Evolutionary conservation across 2,113 vertebrate genomes (phyloP), one percentile per base, ranked within the genome.

Genomic region (Hepsetus odoe): DNA sequence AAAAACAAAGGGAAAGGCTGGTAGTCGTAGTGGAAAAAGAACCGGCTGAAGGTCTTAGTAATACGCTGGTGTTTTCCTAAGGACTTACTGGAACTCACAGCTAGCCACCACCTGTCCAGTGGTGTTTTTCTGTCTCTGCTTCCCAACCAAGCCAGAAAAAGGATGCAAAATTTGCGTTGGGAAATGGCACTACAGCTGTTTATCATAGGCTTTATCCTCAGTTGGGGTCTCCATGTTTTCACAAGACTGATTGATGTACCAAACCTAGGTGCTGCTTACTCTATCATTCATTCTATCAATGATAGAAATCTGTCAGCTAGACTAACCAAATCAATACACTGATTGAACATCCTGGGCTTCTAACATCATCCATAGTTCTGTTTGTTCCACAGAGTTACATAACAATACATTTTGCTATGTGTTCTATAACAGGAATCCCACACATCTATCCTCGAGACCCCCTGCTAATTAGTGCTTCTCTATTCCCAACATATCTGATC

Each of bases 1-100:
- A 28, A 40, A n/a, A 80, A 83, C 77, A 83, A 80, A 80, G 77
- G 56, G 28, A 32, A 61, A 2, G 61, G 61, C 51, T 76, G 71
- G 72, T 75, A 75, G 72, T 74, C 82, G 61, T 32, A 76, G 56
- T 72, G 80, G 40, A 80, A 67, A 55, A n/a, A 72, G 32, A 42
- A 76, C 73, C 10, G 22, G n/a, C 20, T 59, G 79, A 80, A 72
- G 62, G 61, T 80, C 71, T 18, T 26, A 33, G 32, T 76, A 65
- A 80, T 61, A 76, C 69, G 51, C 65, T 30, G 35, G 51, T 64
- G 72, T 44, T 72, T 69, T 78, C 58, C 56, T n/a, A 44, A 70
- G 66, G 72, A 65, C 22, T 79, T 75, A 75, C 72, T 35, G 72
- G 81, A 79, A 69, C n/a, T 32, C 26, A 26, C 76, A 66, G 30